phyloP scores from a whole-genome alignment of 2,113 vertebrate species.

The Malurus cyaneus region DNA sequence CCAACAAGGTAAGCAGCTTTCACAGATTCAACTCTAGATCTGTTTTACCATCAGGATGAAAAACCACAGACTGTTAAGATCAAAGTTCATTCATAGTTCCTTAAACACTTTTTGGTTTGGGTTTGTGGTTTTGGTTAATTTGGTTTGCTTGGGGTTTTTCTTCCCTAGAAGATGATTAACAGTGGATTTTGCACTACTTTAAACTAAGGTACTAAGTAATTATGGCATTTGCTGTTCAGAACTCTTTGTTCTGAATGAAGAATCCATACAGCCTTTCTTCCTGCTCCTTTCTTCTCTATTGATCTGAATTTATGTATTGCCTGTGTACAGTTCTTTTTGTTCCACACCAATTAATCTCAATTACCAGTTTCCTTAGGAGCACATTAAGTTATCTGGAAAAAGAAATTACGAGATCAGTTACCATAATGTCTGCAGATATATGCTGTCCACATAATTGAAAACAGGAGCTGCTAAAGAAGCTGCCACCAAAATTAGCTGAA shows the following conservation, averaged over 20 bases:
- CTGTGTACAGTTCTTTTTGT: not conserved
- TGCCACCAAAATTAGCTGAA: slow-evolving; percentile 92
- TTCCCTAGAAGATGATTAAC: not conserved
- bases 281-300: not conserved
- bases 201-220: not conserved
- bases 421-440: slow-evolving; percentile 91
- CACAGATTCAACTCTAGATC: not conserved
- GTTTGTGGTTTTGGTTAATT: not conserved
- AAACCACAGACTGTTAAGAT: not conserved
- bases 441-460: slow-evolving; percentile 92
- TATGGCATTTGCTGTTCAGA: not conserved
- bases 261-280: not conserved
- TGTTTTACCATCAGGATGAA: not conserved
- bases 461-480: slow-evolving; percentile 93
- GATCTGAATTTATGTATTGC: not conserved
- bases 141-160: not conserved
- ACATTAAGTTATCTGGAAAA: not conserved
- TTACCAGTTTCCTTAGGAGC: not conserved
- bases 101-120: not conserved
- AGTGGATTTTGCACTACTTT: not conserved
- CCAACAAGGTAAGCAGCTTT: not conserved
- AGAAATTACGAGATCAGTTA: slow-evolving; percentile 60
- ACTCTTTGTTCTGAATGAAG: not conserved
- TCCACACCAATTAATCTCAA: not conserved
- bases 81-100: not conserved